Base-by-base conservation (phyloP, 2,797 vertebrate species). In the Phalanger gymnotis region DNA sequence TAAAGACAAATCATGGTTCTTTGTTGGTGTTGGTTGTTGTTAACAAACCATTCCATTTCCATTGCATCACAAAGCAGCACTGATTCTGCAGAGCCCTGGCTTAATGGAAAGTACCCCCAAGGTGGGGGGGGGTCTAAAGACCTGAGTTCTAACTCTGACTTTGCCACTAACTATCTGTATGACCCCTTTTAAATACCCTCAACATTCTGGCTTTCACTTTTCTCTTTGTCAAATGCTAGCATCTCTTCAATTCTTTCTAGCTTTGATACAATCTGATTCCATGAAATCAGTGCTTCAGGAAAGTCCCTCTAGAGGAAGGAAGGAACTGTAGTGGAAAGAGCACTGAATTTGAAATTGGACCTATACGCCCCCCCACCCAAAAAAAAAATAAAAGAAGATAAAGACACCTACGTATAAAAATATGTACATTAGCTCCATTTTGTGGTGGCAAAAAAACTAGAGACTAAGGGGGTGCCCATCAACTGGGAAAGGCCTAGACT, bases 91-190 rank as follows among this genome's bases (percentile, higher is more conserved):
- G 16, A 73, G n/a, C 4, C 66, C 40, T 40, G n/a, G 66, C 19
- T 73, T 40, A 73, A 73, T 40, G n/a, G n/a, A 73, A 73, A 73
- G n/a, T 40, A 7, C 6, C 16, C 28, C 66, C n/a, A 19, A 73
- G n/a, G n/a, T n/a, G 19, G 19, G n/a, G 0, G 13, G 12, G 3
- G 0, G 3, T n/a, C 34, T 16, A 19, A 1, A n/a, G 3, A n/a
- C 61, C 13, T 66, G 61, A 66, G 61, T n/a, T n/a, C 34, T 66
- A 34, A 31, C 1, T 73, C 66, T 22, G 19, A 73, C 19, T 73
- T 73, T 73, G 19, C 19, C n/a, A 73, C 19, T 19, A 47, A 73
- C 2, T 7, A 6, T 6, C 61, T 19, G 34, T 73, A 40, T 22
- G 16, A 22, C 28, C n/a, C 16, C 66, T 61, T 13, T 61, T 34